Percentiles rank a stretch among this genome's conserved stretches.
phyloP scores from a whole-genome alignment of 2,888 invertebrate genomes.

The Lysandra coridon region DNA sequence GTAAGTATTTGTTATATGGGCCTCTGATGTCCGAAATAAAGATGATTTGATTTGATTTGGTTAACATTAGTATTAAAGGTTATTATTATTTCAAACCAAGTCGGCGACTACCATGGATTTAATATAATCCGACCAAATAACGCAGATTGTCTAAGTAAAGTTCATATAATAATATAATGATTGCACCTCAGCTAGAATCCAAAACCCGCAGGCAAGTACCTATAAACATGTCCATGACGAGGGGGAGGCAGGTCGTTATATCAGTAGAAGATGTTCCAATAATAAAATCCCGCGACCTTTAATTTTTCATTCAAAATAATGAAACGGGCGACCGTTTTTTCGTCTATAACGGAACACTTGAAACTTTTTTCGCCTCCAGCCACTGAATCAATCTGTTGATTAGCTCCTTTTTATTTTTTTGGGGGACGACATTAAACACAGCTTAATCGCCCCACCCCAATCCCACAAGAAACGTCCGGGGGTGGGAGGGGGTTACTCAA shows the following conservation, averaged over 20 bases:
- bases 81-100: too few relatives aligned
- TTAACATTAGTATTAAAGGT: too few relatives aligned
- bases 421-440: constrained; percentile 74
- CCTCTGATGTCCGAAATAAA: too few relatives aligned
- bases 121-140: too few relatives aligned
- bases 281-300: constrained; percentile 25
- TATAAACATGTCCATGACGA: constrained; percentile 1
- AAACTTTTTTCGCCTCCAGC: constrained; percentile 34
- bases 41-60: too few relatives aligned
- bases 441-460: constrained; percentile 69
- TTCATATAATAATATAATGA: background rate
- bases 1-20: too few relatives aligned
- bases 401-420: constrained; percentile 69
- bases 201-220: background rate
- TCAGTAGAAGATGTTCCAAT: constrained; percentile 4
- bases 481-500: constrained; percentile 54
- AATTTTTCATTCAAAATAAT: constrained; percentile 29
- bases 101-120: too few relatives aligned
- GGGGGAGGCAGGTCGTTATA: constrained; percentile 7
- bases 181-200: background rate
- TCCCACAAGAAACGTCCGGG: constrained; percentile 55
- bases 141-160: background rate
- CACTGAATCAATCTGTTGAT: constrained; percentile 72
- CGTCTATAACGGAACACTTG: constrained; percentile 32
- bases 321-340: constrained; percentile 6